These are phyloP conservation scores for Psix sp. DNA, from an alignment of 1,140 invertebrate genomes.

Conservation along the genomic window DNA sequence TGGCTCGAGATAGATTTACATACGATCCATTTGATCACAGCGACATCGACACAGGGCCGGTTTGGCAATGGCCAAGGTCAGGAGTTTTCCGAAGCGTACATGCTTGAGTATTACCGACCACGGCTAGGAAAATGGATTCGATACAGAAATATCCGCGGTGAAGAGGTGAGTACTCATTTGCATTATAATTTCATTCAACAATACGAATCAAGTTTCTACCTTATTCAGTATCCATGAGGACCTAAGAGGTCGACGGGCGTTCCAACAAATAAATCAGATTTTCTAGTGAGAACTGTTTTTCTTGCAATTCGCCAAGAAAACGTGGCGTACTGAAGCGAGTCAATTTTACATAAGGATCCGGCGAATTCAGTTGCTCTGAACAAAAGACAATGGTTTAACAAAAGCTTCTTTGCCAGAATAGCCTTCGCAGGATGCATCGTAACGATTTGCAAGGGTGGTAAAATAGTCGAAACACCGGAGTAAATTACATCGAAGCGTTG, in stretches of 20 bases:
- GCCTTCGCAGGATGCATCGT: conserved; percentile 28
- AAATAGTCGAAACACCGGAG: conserved; percentile 46
- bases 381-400: conserved; percentile 39
- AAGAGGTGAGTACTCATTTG: conserved; percentile 79
- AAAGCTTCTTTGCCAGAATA: conserved; percentile 40
- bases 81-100: conserved; percentile 87
- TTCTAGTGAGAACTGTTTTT: conserved; percentile 8
- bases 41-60: conserved; percentile 88
- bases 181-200: conserved; percentile 43
- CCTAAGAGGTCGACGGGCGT: background rate
- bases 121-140: conserved; percentile 84
- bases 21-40: conserved; percentile 85
- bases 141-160: conserved; percentile 81
- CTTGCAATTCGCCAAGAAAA: conserved; percentile 3
- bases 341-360: conserved; percentile 36
- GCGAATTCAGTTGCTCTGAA: conserved; percentile 33
- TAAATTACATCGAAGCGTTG: conserved; percentile 36
- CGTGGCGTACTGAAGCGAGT: conserved; percentile 17
- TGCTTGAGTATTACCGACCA: conserved; percentile 87
- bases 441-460: conserved; percentile 52
- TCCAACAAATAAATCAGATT: conserved; percentile 19
- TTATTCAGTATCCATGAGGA: conserved; percentile 8
- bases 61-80: conserved; percentile 91
- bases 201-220: conserved; percentile 32
- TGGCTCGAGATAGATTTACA: conserved; percentile 89